Conservation (phyloP, 2,797 vertebrate genomes). For the Myripristis jacobus region DNA sequence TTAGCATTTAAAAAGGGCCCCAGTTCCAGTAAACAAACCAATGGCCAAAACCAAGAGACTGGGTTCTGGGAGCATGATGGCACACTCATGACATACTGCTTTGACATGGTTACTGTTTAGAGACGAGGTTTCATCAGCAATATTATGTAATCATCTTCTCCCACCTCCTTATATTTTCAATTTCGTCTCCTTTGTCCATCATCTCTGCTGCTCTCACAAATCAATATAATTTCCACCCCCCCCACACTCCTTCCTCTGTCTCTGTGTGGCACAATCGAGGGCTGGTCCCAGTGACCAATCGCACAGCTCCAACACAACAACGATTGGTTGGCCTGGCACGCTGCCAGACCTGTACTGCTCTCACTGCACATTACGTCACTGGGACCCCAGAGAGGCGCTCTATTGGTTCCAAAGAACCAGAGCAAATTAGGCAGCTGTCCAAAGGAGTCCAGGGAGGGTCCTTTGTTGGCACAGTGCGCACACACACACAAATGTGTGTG, state of each 20-base stretch:
- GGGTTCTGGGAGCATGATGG: conserved; percentile 44
- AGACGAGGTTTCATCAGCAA: conserved; percentile 37
- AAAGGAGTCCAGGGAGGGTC: conserved; percentile 74
- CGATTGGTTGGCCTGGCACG: conserved; percentile 71
- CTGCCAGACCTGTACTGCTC: conserved; percentile 66
- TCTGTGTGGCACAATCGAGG: conserved; percentile 58
- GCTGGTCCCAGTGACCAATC: conserved; percentile 63
- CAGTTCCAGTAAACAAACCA: conserved; percentile 67
- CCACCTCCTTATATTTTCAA: conserved; percentile 8
- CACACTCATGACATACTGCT: conserved; percentile 33
- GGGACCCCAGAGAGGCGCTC: conserved; percentile 68
- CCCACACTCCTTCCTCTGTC: conserved; percentile 47
- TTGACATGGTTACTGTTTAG: conserved; percentile 40
- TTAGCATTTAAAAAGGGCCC: conserved; percentile 74
- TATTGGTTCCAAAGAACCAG: conserved; percentile 77
- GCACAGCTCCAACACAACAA: conserved; percentile 73
- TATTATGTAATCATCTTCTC: conserved; percentile 42
- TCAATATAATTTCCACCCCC: conserved; percentile 32
- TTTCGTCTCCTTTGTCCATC: background rate
- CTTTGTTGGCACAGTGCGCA: conserved; percentile 63
- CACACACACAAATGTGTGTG: conserved; percentile 4
- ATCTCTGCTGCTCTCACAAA: conserved; percentile 31
- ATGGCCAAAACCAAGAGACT: conserved; percentile 59
- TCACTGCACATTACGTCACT: conserved; percentile 77
- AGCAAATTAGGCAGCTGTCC: conserved; percentile 83